Evolutionary conservation across 1,140 invertebrate species (phyloP), one percentile per base, ranked within the genome.

Genomic region (Riptortus pedestris): DNA sequence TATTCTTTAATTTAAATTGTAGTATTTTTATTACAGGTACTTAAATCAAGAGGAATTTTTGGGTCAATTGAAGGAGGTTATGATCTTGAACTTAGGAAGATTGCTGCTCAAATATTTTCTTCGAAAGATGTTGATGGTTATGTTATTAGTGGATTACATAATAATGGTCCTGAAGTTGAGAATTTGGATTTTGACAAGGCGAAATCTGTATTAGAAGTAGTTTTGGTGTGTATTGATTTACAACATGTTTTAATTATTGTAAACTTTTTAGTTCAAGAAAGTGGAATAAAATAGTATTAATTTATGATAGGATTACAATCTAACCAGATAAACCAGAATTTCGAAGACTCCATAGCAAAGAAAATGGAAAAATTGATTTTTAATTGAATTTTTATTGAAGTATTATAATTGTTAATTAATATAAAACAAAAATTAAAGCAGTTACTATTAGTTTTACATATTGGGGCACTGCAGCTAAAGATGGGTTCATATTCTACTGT

Each of bases 61-160:
- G 90, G 83, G 64, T 80, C 84, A 2, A 77, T 94, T 59, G 83
- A 85, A 66, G 91, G 89, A 48, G 87, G 88, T 22, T 87, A 83
- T 70, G 77, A 79, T 72, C 70, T 80, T 14, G 72, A 76, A 47
- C 78, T 79, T 60, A 79, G 85, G 71, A 72, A 79, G 70, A 70
- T 76, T 29, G 84, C 77, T 67, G 80, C 83, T 18, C 73, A 81
- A 70, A 77, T 86, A 31, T 77, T 77, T 29, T 75, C 82, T 62
- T 79, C 79, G 68, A 71, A 79, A 20, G 66, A 69, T 33, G 74
- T 82, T 61, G 73, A 79, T 57, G 87, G 91, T 51, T 90, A 83
- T 75, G 76, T 89, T 0, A 79, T 93, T 38, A 87, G 91, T 73
- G 90, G 91, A 63, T 83, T 93, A 64, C 85, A 89, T 71, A 81